phyloP scores from a whole-genome alignment of 23 tunicate species.

The Trididemnum miniatum region DNA sequence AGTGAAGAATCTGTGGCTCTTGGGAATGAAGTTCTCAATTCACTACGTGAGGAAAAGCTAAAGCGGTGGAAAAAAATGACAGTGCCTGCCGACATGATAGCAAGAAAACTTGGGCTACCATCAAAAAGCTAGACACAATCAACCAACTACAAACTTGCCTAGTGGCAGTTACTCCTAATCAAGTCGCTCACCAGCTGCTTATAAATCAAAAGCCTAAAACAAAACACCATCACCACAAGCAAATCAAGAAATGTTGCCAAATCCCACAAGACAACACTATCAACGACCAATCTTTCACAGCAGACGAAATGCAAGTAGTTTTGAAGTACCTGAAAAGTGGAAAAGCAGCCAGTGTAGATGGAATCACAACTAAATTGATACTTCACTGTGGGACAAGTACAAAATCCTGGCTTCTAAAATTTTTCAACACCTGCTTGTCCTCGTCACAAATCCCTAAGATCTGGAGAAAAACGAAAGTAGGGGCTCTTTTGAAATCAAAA shows the following conservation, averaged over 20 bases:
- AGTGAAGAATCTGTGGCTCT: neutral
- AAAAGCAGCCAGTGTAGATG: neutral
- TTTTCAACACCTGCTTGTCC: neutral
- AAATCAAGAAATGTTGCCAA: neutral
- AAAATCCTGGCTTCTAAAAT: neutral
- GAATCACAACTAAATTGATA: neutral
- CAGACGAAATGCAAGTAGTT: neutral
- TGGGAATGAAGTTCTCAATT: neutral
- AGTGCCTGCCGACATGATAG: neutral
- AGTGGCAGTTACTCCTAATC: neutral
- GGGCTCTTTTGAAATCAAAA: neutral
- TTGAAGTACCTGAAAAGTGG: neutral
- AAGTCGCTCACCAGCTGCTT: neutral
- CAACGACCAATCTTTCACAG: neutral
- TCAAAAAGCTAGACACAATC: neutral
- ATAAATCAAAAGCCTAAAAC: neutral
- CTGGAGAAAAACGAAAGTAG: neutral
- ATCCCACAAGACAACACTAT: neutral
- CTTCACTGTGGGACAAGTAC: neutral
- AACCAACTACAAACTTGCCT: neutral
- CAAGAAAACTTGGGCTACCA: neutral
- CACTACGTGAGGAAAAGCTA: neutral
- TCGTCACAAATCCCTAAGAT: neutral
- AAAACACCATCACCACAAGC: neutral
- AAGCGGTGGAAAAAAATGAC: conserved; percentile 2